Evolutionary conservation across 1,140 invertebrate genomes (phyloP), one percentile per base, ranked within the genome.

Genomic region (Dryas iulia): DNA sequence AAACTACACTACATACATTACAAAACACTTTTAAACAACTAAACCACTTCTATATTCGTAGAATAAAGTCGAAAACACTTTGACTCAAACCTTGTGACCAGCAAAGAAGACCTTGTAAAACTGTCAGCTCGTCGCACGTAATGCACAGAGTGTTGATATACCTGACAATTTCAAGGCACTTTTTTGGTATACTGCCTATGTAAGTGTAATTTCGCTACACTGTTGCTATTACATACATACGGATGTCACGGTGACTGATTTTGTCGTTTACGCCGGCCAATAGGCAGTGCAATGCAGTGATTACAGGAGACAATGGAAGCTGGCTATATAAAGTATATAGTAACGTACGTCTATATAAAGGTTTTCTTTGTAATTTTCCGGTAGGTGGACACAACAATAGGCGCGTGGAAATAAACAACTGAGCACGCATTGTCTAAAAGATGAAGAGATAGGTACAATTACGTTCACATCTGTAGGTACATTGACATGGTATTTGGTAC

Each of bases 281-380:
- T 84, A 68, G 75, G 77, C 72, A 66, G 3, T 62, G 66, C 60
- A 68, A 57, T 60, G 33, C 69, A 69, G 59, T 62, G 28, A 73
- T 74, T 77, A 63, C 63, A 69, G 53, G 76, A 82, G 74, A 82
- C 81, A 81, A 82, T 85, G 66, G 75, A 47, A 47, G 39, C 71
- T 76, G 62, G 59, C 61, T 73, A 79, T 75, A 76, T 73, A 72
- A 65, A 77, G 78, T 47, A 47, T 47, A 47, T 47, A n/a, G n/a
- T n/a, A n/a, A n/a, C n/a, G n/a, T n/a, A 21, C 14, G 6, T 21
- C 5, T 78, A 78, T 77, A 78, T 74, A 74, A 61, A 69, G 75
- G 66, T 79, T 74, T 77, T 75, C 81, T 80, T 79, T 82, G 84
- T 88, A 88, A 90, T 89, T 89, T 89, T 89, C 84, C 84, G 81